Percentiles rank a stretch among this genome's conserved stretches.
Conservation (phyloP, 2,113 vertebrate species). For the Scartelaos histophorus region DNA sequence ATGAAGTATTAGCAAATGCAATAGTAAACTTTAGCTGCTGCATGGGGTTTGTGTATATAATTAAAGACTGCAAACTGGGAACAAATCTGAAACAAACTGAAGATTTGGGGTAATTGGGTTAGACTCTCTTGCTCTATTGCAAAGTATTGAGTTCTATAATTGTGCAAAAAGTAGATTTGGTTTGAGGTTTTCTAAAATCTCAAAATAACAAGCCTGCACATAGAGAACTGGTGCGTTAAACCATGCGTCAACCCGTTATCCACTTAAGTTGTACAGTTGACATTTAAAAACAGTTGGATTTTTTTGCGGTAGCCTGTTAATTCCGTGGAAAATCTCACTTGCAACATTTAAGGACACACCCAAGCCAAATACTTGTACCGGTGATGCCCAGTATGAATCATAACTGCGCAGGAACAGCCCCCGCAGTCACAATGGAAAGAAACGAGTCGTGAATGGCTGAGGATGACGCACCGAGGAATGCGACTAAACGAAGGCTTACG, state of each 20-base stretch:
- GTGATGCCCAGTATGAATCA: conserved; percentile 24
- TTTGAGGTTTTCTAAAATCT: too few species aligned
- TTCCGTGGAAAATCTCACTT: not conserved
- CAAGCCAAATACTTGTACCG: not conserved
- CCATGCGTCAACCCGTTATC: not conserved
- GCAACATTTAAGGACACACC: conserved; percentile 14
- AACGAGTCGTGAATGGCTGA: not conserved
- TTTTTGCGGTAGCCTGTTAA: not conserved
- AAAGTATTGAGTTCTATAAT: not conserved
- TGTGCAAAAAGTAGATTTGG: not conserved
- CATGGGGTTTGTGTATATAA: too few species aligned
- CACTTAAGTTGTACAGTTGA: not conserved
- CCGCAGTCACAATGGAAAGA: conserved; percentile 16
- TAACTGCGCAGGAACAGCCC: not conserved
- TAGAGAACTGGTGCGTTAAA: too few species aligned
- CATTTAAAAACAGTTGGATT: not conserved
- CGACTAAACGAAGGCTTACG: not conserved
- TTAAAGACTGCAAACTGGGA: too few species aligned
- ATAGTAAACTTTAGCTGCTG: too few species aligned
- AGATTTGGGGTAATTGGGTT: too few species aligned
- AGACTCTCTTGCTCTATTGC: too few species aligned
- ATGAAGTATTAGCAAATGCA: too few species aligned
- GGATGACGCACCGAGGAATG: conserved; percentile 33
- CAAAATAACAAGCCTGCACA: too few species aligned
- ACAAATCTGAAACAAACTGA: too few species aligned